Evolutionary conservation across 2,888 invertebrate species (phyloP).

Genomic region (Calliopum simillimum): DNA sequence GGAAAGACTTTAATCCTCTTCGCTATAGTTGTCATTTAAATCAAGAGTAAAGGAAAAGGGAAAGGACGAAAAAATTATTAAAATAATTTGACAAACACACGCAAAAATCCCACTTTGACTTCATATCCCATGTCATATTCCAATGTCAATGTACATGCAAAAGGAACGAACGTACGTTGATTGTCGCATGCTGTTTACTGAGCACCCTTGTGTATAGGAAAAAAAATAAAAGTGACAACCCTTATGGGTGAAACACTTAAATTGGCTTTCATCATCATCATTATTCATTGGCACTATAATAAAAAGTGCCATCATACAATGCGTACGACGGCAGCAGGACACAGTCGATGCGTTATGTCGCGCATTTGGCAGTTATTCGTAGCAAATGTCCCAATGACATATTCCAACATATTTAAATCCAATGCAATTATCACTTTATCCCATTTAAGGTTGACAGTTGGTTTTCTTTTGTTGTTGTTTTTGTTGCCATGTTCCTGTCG

Average conservation of each 20-base stretch:
- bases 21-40: no score
- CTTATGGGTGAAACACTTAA: conserved; percentile 47
- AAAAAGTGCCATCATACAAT: conserved; percentile 13
- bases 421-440: conserved; percentile 62
- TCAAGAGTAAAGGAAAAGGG: no score
- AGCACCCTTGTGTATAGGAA: no score
- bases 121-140: neutral
- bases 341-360: neutral
- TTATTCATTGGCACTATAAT: conserved; percentile 55
- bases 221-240: no score
- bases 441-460: conserved; percentile 18
- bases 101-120: neutral
- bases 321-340: conserved; percentile 38
- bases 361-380: conserved; percentile 23
- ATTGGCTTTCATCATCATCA: conserved; percentile 61
- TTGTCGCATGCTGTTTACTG: no score
- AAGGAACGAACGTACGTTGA: neutral
- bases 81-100: no score
- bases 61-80: no score
- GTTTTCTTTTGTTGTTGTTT: neutral
- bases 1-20: no score
- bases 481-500: neutral
- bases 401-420: conserved; percentile 47
- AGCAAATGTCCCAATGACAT: conserved; percentile 52
- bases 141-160: neutral